These are phyloP conservation scores for Colistium nudipinnis DNA, from an alignment of 2,113 vertebrate species.

Conservation along the genomic window DNA sequence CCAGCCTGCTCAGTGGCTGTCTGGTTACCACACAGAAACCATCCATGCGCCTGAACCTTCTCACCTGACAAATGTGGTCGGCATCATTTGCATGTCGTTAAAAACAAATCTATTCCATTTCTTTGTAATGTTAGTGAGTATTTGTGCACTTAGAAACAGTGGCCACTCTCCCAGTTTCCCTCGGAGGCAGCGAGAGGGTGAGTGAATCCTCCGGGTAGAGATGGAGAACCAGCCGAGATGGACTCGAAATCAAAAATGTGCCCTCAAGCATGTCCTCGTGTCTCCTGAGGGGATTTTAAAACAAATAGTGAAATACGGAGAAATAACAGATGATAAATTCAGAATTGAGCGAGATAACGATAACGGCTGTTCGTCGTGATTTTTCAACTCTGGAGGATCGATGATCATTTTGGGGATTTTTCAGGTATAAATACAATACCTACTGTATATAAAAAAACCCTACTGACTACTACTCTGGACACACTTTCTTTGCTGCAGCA, in stretches of 20 bases:
- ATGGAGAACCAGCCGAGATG: slow-evolving; percentile 15
- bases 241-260: slow-evolving; percentile 26
- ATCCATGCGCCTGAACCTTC: too few relatives aligned
- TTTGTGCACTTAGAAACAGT: slow-evolving; percentile 31
- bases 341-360: too few relatives aligned
- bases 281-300: background rate
- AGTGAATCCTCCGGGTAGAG: slow-evolving; percentile 45
- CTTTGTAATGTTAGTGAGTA: slow-evolving; percentile 28
- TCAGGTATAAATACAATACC: background rate
- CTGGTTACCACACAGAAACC: too few relatives aligned
- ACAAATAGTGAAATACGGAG: background rate
- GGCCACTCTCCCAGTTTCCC: slow-evolving; percentile 7
- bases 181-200: slow-evolving; percentile 20
- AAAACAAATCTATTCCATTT: too few relatives aligned
- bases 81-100: too few relatives aligned
- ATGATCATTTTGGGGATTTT: slow-evolving; percentile 13
- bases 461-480: slow-evolving; percentile 10
- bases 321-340: background rate
- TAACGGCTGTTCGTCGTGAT: too few relatives aligned
- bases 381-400: too few relatives aligned
- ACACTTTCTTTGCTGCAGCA: slow-evolving; percentile 5
- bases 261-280: too few relatives aligned
- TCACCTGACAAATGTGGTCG: too few relatives aligned
- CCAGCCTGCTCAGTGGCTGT: too few relatives aligned
- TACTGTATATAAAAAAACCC: slow-evolving; percentile 7